Base-by-base conservation (phyloP, 2,797 vertebrate species). In the Denticeps clupeoides region DNA sequence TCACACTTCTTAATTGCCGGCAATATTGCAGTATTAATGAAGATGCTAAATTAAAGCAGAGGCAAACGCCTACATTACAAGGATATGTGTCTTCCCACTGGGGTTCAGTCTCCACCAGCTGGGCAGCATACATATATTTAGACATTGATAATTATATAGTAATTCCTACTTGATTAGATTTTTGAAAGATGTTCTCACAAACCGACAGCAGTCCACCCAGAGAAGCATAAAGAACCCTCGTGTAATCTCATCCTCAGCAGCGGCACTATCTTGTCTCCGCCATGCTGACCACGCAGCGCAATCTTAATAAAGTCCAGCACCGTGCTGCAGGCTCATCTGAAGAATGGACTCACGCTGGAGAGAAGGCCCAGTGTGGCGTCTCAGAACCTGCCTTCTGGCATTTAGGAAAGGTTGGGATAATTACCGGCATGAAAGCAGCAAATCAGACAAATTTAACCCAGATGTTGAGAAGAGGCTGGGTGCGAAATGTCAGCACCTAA, bases 331-430 rank as follows among this genome's bases (percentile, higher is more conserved):
- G 32, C 15, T 53, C 51, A 26, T 56, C 54, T 62, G 57, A 62
- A 57, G 53, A 56, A 48, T 18, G 16, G 42, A 38, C 60, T 37
- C 9, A 43, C 41, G 31, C 29, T 43, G 31, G 53, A 57, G 51
- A 32, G 49, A 51, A 47, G 44, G 44, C 64, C 42, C 64, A 58
- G 64, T 53, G 57, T 62, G 64, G 43, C 55, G 45, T 54, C 58
- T 63, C 49, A 60, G 56, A 63, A 47, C 46, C 41, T 29, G 47
- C 52, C 47, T 51, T 49, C 54, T 66, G 64, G 63, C 64, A 66
- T 66, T 66, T 66, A 55, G 49, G 40, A 63, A 66, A 63, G 64
- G 60, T 63, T 66, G 60, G 60, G 56, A 66, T 63, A 66, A 66
- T 63, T 66, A 66, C 51, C 33, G 12, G 38, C 54, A 60, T 66